Percentiles rank a stretch among this genome's conserved stretches.
phyloP scores from a whole-genome alignment of 2,797 vertebrate species.

The Cheirogaleus major region DNA sequence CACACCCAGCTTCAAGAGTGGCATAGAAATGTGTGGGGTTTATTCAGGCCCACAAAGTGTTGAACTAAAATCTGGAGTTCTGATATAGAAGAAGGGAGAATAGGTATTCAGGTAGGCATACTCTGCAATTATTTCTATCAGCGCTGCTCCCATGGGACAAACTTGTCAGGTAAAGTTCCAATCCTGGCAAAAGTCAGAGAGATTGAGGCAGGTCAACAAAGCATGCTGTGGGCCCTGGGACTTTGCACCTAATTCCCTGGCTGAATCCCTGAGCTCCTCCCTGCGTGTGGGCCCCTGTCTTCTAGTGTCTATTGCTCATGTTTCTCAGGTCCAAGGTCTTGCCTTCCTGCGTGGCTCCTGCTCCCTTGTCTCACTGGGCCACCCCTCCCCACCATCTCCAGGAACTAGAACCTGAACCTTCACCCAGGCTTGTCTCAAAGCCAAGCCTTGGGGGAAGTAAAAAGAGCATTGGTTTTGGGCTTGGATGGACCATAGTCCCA shows the following conservation, averaged over 20 bases:
- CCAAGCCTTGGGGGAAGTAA: neutral
- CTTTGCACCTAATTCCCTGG: neutral
- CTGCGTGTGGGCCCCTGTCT: neutral
- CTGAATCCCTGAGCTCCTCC: neutral
- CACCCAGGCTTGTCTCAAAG: neutral
- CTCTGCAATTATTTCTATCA: neutral
- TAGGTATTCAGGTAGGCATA: neutral
- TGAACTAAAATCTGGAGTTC: neutral
- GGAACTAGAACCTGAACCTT: neutral
- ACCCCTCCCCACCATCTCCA: neutral
- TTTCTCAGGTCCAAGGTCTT: neutral
- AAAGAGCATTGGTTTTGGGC: neutral
- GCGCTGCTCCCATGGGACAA: neutral
- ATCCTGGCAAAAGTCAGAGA: neutral
- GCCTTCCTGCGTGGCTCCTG: neutral
- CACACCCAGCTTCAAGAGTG: neutral
- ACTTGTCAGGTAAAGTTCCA: neutral
- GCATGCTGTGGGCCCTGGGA: neutral
- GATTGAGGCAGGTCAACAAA: neutral
- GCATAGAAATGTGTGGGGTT: neutral
- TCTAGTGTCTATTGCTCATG: accelerated
- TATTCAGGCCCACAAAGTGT: neutral
- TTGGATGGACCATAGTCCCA: neutral
- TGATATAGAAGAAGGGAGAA: neutral
- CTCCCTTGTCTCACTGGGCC: neutral